Base-by-base conservation (phyloP, 2,888 invertebrate genomes). In the Phrixothrix hirtus region DNA sequence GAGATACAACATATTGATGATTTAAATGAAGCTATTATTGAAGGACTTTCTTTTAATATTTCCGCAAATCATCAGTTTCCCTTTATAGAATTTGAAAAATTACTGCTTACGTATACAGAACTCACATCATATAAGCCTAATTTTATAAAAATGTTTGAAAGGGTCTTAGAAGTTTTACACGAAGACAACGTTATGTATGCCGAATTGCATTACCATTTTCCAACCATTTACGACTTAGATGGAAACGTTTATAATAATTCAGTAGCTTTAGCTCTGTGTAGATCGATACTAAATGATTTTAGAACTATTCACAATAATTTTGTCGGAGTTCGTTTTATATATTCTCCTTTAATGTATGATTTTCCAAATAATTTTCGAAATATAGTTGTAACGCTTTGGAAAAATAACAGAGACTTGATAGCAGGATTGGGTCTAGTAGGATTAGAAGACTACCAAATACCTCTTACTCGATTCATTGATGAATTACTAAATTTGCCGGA, bases 141-240 rank as follows among this genome's bases (percentile, higher is more conserved):
- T 14, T 43, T 34, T 14, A 15, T 34, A 7, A 26, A 11, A 43
- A 15, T 7, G 1, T 34, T 32, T 2, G n/a, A 12, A 15, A 13
- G 13, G 9, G 26, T 21, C 5, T 10, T 43, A 12, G 26, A 43
- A 43, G n/a, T 15, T 1, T 17, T 43, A n/a, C 25, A 34, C 10
- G 13, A 34, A 15, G 43, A 43, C 12, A 43, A 43, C 21, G 14
- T 43, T 10, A 34, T 43, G 34, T 43, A 34, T 9, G 35, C 27
- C 2, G 43, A 43, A 14, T 68, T 73, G 5, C 80, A 83, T 66
- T 84, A 87, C 0, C 77, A 83, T 1, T 79, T 83, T 48, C 75
- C 88, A 25, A 85, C 83, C 17, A 88, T 89, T 2, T 88, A 89
- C 58, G 89, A 89, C 75, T 75, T 89, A 54, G 88, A 88, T 0